These are phyloP conservation scores for Pseudocheirus occidentalis DNA, from an alignment of 2,797 vertebrate genomes.

Conservation along the genomic window DNA sequence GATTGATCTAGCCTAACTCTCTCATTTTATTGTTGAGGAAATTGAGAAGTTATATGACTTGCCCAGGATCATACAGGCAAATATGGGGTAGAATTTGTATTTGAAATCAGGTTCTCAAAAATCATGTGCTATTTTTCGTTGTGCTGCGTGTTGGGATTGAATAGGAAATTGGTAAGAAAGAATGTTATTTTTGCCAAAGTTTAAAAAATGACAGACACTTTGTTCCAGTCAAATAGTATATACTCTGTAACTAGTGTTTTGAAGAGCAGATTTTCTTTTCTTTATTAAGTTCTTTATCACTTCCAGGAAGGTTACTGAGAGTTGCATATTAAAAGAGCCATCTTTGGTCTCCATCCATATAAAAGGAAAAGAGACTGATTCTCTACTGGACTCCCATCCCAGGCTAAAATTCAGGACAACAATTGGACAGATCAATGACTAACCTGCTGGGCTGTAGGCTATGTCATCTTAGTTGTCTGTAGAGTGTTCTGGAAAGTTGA, in stretches of 20 bases:
- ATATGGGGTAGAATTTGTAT: not conserved
- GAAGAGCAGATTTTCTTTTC: slow-evolving; percentile 41
- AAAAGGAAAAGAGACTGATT: slow-evolving; percentile 14
- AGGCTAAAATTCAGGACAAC: not conserved
- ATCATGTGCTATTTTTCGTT: not conserved
- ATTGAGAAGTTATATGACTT: not conserved
- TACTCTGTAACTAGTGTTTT: slow-evolving; percentile 41
- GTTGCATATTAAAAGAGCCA: slow-evolving; percentile 25
- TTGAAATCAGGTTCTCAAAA: not conserved
- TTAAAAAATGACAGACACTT: slow-evolving; percentile 4
- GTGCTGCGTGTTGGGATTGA: not conserved
- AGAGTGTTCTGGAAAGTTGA: slow-evolving; percentile 21
- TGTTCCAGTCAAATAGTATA: not conserved
- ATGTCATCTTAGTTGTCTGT: not conserved
- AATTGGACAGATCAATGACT: slow-evolving; percentile 26
- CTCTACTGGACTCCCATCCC: slow-evolving; percentile 8
- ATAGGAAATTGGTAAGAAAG: not conserved
- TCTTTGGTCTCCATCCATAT: slow-evolving; percentile 30
- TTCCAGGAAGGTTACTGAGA: not conserved
- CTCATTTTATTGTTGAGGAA: not conserved
- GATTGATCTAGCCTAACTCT: not conserved
- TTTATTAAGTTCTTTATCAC: not conserved
- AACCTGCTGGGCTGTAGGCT: rapidly evolving
- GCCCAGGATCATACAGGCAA: not conserved
- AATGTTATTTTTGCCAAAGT: slow-evolving; percentile 13